phyloP scores from a whole-genome alignment of 2,113 vertebrate species.

The Oncorhynchus masou region DNA sequence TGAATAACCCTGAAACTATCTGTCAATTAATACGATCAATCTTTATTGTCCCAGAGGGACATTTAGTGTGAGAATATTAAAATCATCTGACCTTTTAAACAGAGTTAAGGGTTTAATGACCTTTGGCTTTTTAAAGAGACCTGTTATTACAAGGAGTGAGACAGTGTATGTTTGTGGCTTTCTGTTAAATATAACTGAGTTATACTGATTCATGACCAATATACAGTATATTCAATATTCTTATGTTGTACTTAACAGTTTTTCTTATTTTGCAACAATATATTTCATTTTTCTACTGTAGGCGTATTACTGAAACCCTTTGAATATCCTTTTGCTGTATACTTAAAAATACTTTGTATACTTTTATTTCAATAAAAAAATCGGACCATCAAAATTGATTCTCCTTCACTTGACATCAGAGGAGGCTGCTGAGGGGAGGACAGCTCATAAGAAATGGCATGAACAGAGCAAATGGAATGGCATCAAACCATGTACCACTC shows the following conservation, averaged over 20 bases:
- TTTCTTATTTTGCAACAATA: too few species aligned
- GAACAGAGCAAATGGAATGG: too few species aligned
- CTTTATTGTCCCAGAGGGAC: not conserved
- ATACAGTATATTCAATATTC: not conserved
- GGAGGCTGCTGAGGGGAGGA: too few species aligned
- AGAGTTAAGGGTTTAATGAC: not conserved
- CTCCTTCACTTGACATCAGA: not conserved
- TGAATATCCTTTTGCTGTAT: too few species aligned
- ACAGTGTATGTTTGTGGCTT: not conserved
- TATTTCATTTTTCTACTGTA: not conserved
- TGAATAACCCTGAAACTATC: not conserved
- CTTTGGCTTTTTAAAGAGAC: not conserved
- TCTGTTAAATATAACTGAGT: not conserved
- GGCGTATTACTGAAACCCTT: too few species aligned
- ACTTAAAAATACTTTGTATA: too few species aligned
- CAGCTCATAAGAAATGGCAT: too few species aligned
- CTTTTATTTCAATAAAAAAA: too few species aligned
- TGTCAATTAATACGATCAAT: not conserved
- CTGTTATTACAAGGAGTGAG: not conserved
- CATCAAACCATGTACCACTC: too few species aligned
- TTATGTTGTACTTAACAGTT: not conserved
- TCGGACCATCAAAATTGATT: too few species aligned
- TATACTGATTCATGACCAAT: not conserved
- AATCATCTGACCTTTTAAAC: not conserved
- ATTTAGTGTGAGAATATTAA: not conserved